Evolutionary conservation across 1,140 invertebrate genomes (phyloP).

Genomic region (Nephotettix cincticeps): DNA sequence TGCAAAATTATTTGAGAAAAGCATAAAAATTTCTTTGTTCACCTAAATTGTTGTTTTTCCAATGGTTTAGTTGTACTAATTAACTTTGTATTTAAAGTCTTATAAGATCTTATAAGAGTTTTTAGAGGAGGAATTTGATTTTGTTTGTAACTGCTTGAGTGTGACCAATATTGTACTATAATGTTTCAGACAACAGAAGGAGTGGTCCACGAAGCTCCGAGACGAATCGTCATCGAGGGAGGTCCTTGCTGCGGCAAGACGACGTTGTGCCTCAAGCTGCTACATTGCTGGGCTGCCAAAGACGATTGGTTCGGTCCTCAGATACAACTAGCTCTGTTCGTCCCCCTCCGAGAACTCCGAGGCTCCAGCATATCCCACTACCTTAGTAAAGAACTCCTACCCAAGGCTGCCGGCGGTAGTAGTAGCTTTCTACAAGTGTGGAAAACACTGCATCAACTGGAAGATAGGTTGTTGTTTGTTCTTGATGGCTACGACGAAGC

Average conservation of each 20-base stretch:
- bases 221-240: constrained; percentile 53
- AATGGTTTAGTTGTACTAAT: too few species aligned
- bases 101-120: too few species aligned
- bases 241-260: constrained; percentile 55
- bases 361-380: constrained; percentile 49
- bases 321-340: constrained; percentile 51
- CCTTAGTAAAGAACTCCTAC: constrained; percentile 52
- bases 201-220: constrained; percentile 49
- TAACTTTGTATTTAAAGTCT: too few species aligned
- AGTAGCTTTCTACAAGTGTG: constrained; percentile 45
- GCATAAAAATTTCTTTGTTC: too few species aligned
- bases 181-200: constrained; percentile 49
- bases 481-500: constrained; percentile 57
- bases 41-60: too few species aligned
- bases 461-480: constrained; percentile 54
- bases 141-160: too few species aligned
- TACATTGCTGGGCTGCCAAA: constrained; percentile 56
- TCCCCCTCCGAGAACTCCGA: constrained; percentile 54
- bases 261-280: constrained; percentile 51
- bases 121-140: too few species aligned
- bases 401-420: constrained; percentile 44
- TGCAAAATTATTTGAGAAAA: too few species aligned
- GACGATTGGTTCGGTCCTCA: constrained; percentile 47
- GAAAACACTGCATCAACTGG: constrained; percentile 50
- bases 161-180: too few species aligned